phyloP scores from a whole-genome alignment of 2,888 invertebrate species.

The Idaea dimidiata region DNA sequence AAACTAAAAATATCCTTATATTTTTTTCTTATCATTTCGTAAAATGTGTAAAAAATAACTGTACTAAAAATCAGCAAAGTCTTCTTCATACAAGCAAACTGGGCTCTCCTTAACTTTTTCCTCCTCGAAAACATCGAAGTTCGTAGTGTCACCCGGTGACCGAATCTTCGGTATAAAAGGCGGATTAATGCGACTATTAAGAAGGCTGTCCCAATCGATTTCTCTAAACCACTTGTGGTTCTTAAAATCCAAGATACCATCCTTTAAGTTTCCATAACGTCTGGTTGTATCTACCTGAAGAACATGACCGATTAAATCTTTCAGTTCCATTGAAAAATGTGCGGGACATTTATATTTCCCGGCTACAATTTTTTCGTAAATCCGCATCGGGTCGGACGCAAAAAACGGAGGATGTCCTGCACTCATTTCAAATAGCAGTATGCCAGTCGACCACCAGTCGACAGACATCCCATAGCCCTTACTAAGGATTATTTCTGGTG shows the following conservation, averaged over 20 bases:
- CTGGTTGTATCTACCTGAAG: slow-evolving; percentile 81
- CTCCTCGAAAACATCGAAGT: slow-evolving; percentile 85
- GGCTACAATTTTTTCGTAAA: slow-evolving; percentile 96
- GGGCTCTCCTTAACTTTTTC: slow-evolving; percentile 75
- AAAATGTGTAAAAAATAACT: slow-evolving; percentile 14
- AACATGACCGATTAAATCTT: slow-evolving; percentile 89
- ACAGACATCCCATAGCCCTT: slow-evolving; percentile 96
- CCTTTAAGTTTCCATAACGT: slow-evolving; percentile 93
- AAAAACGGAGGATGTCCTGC: slow-evolving; percentile 97
- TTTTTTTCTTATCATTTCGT: slow-evolving; percentile 19
- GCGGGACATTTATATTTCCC: slow-evolving; percentile 92
- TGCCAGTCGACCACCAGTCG: slow-evolving; percentile 98
- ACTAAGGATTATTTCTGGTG: slow-evolving; percentile 94
- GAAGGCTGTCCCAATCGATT: slow-evolving; percentile 92
- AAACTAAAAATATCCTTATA: slow-evolving; percentile 45
- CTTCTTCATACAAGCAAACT: slow-evolving; percentile 80
- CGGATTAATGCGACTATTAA: slow-evolving; percentile 86
- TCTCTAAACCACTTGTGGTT: slow-evolving; percentile 94
- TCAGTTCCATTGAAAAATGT: slow-evolving; percentile 89
- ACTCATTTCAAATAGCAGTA: slow-evolving; percentile 93
- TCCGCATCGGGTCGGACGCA: slow-evolving; percentile 94
- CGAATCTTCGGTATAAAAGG: slow-evolving; percentile 83
- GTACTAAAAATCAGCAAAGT: slow-evolving; percentile 85
- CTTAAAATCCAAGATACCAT: slow-evolving; percentile 94
- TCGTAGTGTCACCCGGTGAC: slow-evolving; percentile 84